Percentiles rank a stretch among this genome's conserved stretches.
Conservation (phyloP, 2,113 vertebrate genomes). For the Entelurus aequoreus region DNA sequence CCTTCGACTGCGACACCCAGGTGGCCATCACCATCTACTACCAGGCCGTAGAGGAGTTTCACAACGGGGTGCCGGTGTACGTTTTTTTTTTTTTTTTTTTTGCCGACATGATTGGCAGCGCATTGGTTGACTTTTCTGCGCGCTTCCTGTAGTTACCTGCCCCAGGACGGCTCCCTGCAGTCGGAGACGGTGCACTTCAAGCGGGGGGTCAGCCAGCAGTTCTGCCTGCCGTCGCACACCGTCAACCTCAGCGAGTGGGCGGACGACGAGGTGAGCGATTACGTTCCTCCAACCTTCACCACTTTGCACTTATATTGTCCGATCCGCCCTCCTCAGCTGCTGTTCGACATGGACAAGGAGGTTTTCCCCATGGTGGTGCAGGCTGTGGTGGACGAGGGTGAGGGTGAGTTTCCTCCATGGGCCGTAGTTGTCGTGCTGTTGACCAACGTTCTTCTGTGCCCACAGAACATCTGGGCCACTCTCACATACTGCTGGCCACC, state of each 20-base stretch:
- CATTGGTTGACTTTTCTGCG: neutral
- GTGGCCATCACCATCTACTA: constrained; percentile 98
- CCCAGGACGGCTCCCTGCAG: constrained; percentile 87
- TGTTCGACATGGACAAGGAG: constrained; percentile 91
- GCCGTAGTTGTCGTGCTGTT: neutral
- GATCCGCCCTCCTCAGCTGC: constrained; percentile 68
- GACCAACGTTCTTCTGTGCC: neutral
- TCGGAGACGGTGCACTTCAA: constrained; percentile 93
- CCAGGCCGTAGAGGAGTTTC: constrained; percentile 93
- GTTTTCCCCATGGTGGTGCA: constrained; percentile 95
- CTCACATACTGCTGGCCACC: constrained; percentile 90
- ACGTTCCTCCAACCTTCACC: neutral
- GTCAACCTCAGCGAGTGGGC: constrained; percentile 93
- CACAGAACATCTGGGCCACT: constrained; percentile 88
- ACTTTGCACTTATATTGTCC: neutral
- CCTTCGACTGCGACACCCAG: constrained; percentile 87
- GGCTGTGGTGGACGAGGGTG: constrained; percentile 90
- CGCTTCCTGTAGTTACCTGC: constrained; percentile 79
- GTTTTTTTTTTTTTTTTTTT: constrained; percentile 14
- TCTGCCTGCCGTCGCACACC: constrained; percentile 91
- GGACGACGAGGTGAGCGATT: constrained; percentile 83
- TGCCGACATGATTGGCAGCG: too few relatives aligned
- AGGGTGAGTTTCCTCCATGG: constrained; percentile 56
- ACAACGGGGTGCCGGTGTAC: constrained; percentile 89
- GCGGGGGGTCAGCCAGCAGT: constrained; percentile 92